Evolutionary conservation across 2,888 invertebrate genomes (phyloP).

Genomic region (Orgyia antiqua): DNA sequence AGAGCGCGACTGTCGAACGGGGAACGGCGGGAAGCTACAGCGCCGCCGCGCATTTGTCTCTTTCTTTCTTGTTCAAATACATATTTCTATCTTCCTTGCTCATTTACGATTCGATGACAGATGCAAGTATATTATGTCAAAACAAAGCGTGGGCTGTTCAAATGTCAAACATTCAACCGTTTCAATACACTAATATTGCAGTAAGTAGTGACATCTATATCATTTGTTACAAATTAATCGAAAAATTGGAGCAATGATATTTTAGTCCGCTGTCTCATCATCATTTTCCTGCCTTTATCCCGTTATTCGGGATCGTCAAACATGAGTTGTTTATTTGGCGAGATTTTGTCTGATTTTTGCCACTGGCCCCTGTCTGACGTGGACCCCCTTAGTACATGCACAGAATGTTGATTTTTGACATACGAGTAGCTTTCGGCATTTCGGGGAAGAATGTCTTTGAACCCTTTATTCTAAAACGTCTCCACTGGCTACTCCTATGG

Average conservation of each 20-base stretch:
- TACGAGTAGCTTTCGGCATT: no score
- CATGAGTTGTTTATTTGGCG: no score
- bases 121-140: slow-evolving; percentile 57
- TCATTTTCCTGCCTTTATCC: no score
- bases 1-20: slow-evolving; percentile 51
- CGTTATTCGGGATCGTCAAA: no score
- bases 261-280: slow-evolving; percentile 3
- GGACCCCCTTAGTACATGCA: no score
- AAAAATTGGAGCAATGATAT: slow-evolving; percentile 30
- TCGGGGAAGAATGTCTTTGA: no score
- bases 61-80: slow-evolving; percentile 27
- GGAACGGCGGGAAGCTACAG: slow-evolving; percentile 62
- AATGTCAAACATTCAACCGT: slow-evolving; percentile 58
- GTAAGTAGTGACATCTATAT: slow-evolving; percentile 47
- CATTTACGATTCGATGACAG: slow-evolving; percentile 56
- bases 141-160: slow-evolving; percentile 69
- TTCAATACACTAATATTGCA: no score
- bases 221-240: slow-evolving; percentile 13
- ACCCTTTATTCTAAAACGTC: no score
- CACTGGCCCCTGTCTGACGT: no score
- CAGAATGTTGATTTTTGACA: no score
- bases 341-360: no score
- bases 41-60: slow-evolving; percentile 62
- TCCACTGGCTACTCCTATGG: no score
- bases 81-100: slow-evolving; percentile 40